phyloP scores from a whole-genome alignment of 1,140 invertebrate species.

The Yoshiicerus persimilis region DNA sequence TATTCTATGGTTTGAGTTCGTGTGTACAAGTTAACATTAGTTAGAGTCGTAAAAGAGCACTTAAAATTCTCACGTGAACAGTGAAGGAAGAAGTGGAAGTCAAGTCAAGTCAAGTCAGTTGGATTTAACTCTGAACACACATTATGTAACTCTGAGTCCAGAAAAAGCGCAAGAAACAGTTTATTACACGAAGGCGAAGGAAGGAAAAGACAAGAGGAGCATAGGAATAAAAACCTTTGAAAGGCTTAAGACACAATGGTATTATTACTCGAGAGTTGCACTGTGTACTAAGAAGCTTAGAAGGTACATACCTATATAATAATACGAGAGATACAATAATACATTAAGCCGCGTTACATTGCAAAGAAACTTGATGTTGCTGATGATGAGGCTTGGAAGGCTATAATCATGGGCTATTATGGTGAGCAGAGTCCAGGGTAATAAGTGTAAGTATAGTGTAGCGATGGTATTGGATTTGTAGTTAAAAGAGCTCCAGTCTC shows the following conservation, averaged over 20 bases:
- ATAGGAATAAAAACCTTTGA: neutral
- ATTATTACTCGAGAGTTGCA: neutral
- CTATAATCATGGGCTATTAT: constrained; percentile 43
- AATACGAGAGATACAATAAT: neutral
- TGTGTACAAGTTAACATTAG: neutral
- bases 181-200: neutral
- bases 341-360: neutral
- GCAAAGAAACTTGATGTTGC: constrained; percentile 26
- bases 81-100: neutral
- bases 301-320: neutral
- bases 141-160: constrained; percentile 2
- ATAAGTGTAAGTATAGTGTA: neutral
- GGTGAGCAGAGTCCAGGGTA: constrained; percentile 20
- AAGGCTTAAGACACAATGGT: neutral
- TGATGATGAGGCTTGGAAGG: constrained; percentile 35
- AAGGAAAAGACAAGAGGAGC: neutral
- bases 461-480: neutral
- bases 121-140: neutral
- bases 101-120: neutral
- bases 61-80: constrained; percentile 32
- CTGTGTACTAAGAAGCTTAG: neutral
- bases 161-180: constrained; percentile 12
- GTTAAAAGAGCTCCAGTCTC: neutral
- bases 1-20: neutral
- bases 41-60: constrained; percentile 23